phyloP scores from a whole-genome alignment of 2,888 invertebrate genomes.

The Hesperia comma region DNA sequence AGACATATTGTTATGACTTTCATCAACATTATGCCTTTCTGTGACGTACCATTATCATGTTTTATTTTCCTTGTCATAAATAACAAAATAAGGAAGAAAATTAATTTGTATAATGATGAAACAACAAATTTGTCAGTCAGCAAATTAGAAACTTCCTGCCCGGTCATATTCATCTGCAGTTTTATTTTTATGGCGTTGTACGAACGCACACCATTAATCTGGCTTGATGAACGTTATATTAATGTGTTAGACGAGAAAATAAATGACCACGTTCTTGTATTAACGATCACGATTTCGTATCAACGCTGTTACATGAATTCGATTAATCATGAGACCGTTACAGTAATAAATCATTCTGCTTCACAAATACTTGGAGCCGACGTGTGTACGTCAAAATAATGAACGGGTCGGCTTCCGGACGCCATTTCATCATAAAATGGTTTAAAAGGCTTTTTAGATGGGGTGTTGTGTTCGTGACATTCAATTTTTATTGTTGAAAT shows the following conservation, averaged over 20 bases:
- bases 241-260: conserved; percentile 48
- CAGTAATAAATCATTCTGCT: conserved; percentile 71
- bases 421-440: conserved; percentile 62
- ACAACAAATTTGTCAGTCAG: conserved; percentile 31
- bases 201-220: conserved; percentile 24
- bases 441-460: conserved; percentile 55
- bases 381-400: conserved; percentile 65
- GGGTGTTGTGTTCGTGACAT: background rate
- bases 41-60: too few species aligned
- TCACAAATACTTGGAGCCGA: conserved; percentile 62
- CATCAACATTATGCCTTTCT: too few species aligned
- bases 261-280: conserved; percentile 57
- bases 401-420: conserved; percentile 65
- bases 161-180: conserved; percentile 25
- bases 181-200: conserved; percentile 26
- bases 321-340: conserved; percentile 73
- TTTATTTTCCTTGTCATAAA: background rate
- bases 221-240: conserved; percentile 32
- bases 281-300: conserved; percentile 58
- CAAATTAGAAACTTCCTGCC: conserved; percentile 32
- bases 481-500: background rate
- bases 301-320: conserved; percentile 58
- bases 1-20: too few species aligned
- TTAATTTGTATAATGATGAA: conserved; percentile 11
- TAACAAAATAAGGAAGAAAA: background rate